These are phyloP conservation scores for Pectinophora gossypiella DNA, from an alignment of 1,140 invertebrate species.

Conservation along the genomic window DNA sequence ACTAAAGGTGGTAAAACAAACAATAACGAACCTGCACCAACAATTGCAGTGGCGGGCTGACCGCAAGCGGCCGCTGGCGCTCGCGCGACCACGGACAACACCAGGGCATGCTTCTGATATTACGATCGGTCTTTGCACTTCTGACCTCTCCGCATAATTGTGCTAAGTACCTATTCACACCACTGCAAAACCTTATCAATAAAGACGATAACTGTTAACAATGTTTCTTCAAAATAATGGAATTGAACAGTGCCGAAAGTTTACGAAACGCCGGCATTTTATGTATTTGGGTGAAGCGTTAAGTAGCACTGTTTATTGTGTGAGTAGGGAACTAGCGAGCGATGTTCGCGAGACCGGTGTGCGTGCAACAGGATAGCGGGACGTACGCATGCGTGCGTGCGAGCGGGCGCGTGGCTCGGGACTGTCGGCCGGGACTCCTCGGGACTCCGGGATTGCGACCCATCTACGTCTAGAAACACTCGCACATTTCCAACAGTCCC, in stretches of 20 bases:
- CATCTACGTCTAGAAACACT: neutral
- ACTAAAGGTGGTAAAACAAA: too few relatives aligned
- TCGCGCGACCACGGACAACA: conserved; percentile 61
- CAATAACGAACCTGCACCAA: conserved; percentile 36
- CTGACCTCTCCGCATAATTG: conserved; percentile 18
- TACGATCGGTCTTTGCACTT: conserved; percentile 17
- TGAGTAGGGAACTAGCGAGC: neutral
- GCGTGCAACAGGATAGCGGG: conserved; percentile 38
- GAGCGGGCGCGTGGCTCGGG: conserved; percentile 32
- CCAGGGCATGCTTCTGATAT: conserved; percentile 51
- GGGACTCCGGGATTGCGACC: neutral
- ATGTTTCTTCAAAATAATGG: too few relatives aligned
- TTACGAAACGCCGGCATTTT: too few relatives aligned
- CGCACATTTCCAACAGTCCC: neutral
- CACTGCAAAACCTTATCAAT: conserved; percentile 2
- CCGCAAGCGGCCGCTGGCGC: conserved; percentile 37
- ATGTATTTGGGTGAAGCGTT: neutral
- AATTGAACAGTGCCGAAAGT: too few relatives aligned
- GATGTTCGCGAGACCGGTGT: conserved; percentile 2
- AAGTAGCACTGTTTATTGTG: too few relatives aligned
- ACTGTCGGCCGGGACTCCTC: conserved; percentile 26
- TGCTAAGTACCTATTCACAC: neutral
- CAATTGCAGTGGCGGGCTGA: conserved; percentile 33
- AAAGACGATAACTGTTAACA: too few relatives aligned
- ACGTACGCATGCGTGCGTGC: conserved; percentile 50